Evolutionary conservation across 2,797 vertebrate species (phyloP).

Genomic region (Enteromius afrohamiltoni): DNA sequence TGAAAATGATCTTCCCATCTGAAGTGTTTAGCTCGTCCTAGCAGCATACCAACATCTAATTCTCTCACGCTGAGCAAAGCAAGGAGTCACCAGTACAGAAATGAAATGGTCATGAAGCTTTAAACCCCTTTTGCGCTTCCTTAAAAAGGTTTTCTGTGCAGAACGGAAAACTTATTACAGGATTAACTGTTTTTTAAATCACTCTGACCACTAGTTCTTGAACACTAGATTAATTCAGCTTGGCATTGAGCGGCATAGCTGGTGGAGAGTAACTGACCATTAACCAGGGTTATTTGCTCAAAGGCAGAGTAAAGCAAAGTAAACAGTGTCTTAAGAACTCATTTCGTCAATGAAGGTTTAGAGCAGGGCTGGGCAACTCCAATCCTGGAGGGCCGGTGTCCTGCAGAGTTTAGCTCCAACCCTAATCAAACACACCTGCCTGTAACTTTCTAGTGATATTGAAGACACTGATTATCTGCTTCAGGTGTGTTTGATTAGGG

Average conservation of each 20-base stretch:
- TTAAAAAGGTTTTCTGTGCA: constrained; percentile 10
- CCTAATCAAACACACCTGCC: too few species aligned
- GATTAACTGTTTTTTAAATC: constrained; percentile 9
- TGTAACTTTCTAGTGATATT: too few species aligned
- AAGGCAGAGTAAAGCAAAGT: background rate
- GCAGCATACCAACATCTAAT: background rate
- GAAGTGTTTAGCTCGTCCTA: background rate
- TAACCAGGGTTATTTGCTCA: background rate
- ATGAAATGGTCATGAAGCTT: background rate
- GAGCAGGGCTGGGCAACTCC: too few species aligned
- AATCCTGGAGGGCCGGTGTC: too few species aligned
- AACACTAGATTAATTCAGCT: constrained; percentile 2
- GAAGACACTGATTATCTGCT: too few species aligned
- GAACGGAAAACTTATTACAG: constrained; percentile 3
- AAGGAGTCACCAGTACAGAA: constrained; percentile 7
- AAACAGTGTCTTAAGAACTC: background rate
- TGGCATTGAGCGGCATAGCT: background rate
- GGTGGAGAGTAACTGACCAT: background rate
- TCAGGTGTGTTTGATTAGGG: too few species aligned
- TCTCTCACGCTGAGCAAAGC: constrained; percentile 1
- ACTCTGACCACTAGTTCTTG: background rate
- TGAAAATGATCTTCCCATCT: background rate
- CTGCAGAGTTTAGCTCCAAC: too few species aligned
- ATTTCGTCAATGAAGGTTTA: background rate
- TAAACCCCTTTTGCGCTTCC: background rate